Conservation (phyloP, 23 tunicate genomes). For the Halocynthia roretzi region DNA sequence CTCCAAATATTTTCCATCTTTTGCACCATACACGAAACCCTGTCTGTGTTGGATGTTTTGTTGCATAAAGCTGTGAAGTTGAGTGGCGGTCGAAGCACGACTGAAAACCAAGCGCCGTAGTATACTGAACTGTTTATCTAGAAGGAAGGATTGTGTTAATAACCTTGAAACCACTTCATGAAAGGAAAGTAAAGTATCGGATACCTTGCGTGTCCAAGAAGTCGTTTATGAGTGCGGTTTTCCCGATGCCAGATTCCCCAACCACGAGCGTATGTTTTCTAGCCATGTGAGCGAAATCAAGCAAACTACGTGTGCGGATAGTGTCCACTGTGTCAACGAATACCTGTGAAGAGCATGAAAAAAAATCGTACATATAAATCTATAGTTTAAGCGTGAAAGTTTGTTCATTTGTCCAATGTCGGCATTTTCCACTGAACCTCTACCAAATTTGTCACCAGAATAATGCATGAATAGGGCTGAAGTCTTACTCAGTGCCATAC, state of each 20-base stretch:
- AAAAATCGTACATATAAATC: too few relatives aligned
- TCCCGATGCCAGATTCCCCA: constrained; percentile 88
- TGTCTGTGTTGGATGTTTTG: constrained; percentile 83
- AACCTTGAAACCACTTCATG: too few relatives aligned
- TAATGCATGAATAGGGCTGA: too few relatives aligned
- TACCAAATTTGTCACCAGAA: too few relatives aligned
- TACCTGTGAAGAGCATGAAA: constrained; percentile 32
- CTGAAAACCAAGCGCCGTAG: constrained; percentile 77
- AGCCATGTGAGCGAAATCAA: constrained; percentile 62
- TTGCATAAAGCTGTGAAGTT: constrained; percentile 86
- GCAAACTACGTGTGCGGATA: constrained; percentile 62
- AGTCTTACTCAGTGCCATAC: too few relatives aligned
- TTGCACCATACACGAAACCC: constrained; percentile 93
- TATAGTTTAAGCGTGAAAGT: too few relatives aligned
- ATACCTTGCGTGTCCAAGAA: constrained; percentile 77
- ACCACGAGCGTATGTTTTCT: constrained; percentile 62
- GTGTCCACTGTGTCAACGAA: constrained; percentile 93
- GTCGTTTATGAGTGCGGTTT: constrained; percentile 72
- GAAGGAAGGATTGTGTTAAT: too few relatives aligned
- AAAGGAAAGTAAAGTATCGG: constrained; percentile 2
- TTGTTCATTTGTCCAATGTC: too few relatives aligned
- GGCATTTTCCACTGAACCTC: too few relatives aligned
- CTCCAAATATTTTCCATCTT: constrained; percentile 76
- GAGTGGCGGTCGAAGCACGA: constrained; percentile 62
- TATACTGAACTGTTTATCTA: constrained; percentile 72